phyloP scores from a whole-genome alignment of 2,113 vertebrate genomes.

The Oriolus oriolus region DNA sequence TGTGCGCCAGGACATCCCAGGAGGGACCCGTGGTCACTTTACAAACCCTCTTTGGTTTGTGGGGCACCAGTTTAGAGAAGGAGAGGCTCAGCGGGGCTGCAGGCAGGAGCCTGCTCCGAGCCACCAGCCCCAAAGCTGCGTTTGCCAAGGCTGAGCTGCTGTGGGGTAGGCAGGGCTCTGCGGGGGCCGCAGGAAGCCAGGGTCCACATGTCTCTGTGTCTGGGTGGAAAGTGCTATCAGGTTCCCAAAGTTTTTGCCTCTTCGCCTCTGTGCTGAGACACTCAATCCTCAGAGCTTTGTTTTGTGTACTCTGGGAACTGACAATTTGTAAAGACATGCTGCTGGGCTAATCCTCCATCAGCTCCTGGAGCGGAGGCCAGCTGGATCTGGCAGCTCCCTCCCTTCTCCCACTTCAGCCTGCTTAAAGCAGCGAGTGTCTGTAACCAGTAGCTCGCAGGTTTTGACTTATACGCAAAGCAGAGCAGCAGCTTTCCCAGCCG shows the following conservation, averaged over 20 bases:
- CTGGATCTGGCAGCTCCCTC: slow-evolving; percentile 26
- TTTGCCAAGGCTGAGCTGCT: rapidly evolving
- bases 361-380: slow-evolving; percentile 4
- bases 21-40: neutral
- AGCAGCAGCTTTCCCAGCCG: neutral
- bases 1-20: neutral
- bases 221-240: neutral
- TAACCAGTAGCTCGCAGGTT: neutral
- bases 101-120: neutral
- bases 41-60: neutral
- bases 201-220: neutral
- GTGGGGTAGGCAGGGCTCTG: neutral
- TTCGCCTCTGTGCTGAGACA: neutral
- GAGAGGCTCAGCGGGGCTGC: neutral
- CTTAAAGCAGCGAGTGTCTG: neutral
- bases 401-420: neutral
- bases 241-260: neutral
- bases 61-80: neutral
- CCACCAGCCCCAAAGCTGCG: rapidly evolving
- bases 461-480: neutral
- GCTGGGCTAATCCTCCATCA: slow-evolving; percentile 38
- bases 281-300: neutral
- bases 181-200: neutral
- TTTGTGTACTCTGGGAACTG: slow-evolving; percentile 1
- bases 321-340: slow-evolving; percentile 12